phyloP scores from a whole-genome alignment of 1,140 invertebrate species.

The Drosophila bifasciata region DNA sequence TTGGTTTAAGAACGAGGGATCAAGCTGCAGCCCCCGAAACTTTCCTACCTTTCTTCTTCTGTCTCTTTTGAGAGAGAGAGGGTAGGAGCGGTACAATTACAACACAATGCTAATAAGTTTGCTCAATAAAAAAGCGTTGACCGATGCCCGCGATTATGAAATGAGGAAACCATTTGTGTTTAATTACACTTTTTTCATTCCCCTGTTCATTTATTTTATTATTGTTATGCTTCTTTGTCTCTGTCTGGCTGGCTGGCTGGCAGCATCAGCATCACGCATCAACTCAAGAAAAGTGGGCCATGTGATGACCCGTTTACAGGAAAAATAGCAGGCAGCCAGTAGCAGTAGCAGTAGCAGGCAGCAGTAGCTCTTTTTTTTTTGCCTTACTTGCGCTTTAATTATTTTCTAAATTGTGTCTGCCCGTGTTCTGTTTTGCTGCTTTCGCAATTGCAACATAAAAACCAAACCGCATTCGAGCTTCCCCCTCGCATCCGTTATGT shows the following conservation, averaged over 20 bases:
- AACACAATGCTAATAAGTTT: slow-evolving; percentile 42
- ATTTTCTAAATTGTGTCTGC: slow-evolving; percentile 68
- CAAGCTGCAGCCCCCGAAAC: neutral
- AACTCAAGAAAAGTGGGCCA: slow-evolving; percentile 37
- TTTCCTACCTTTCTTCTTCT: neutral
- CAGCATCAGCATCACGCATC: slow-evolving; percentile 27
- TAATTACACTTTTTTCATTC: slow-evolving; percentile 70
- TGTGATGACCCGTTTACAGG: slow-evolving; percentile 46
- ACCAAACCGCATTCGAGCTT: slow-evolving; percentile 30
- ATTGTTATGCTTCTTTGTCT: slow-evolving; percentile 32
- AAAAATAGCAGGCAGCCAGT: slow-evolving; percentile 8
- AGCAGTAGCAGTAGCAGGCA: slow-evolving; percentile 19
- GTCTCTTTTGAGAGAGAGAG: neutral
- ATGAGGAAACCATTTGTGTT: slow-evolving; percentile 72
- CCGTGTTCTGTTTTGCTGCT: slow-evolving; percentile 40
- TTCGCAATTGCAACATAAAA: slow-evolving; percentile 63
- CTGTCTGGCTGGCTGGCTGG: neutral
- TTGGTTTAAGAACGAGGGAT: slow-evolving; percentile 2
- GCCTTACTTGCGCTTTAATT: slow-evolving; percentile 68
- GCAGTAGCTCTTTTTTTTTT: slow-evolving; percentile 38
- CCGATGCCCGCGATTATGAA: slow-evolving; percentile 61
- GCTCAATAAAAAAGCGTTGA: slow-evolving; percentile 47
- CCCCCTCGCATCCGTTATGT: slow-evolving; percentile 24
- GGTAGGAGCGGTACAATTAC: slow-evolving; percentile 19
- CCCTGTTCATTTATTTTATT: slow-evolving; percentile 58